These are phyloP conservation scores for Octopus sinensis DNA, from an alignment of 1,140 invertebrate species.

Conservation along the genomic window DNA sequence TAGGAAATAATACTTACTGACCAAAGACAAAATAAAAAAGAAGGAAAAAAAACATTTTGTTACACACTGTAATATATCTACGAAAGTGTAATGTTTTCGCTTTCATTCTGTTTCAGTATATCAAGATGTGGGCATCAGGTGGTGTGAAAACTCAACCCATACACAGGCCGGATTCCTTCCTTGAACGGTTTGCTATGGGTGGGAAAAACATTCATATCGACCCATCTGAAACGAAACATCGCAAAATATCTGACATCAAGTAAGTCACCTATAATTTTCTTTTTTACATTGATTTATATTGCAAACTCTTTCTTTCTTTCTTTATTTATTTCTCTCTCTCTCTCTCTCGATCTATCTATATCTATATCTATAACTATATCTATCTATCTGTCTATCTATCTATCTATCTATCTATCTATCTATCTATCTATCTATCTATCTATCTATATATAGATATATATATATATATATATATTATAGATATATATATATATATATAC, in stretches of 20 bases:
- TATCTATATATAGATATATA: neutral
- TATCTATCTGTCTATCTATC: neutral
- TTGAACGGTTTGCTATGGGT: conserved; percentile 61
- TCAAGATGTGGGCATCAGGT: conserved; percentile 58
- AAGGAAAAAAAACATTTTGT: no score
- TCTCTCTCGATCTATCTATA: neutral
- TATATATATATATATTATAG: neutral
- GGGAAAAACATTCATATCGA: conserved; percentile 48
- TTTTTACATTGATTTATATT: neutral
- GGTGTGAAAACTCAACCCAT: conserved; percentile 44
- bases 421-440: neutral
- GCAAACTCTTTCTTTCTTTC: neutral
- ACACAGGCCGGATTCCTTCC: conserved; percentile 60
- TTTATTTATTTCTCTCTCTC: neutral
- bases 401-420: neutral
- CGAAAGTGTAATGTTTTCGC: neutral
- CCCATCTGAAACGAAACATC: conserved; percentile 35
- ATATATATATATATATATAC: neutral
- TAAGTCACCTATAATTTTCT: conserved; percentile 19
- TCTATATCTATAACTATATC: neutral
- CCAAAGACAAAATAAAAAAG: no score
- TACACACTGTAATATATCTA: neutral
- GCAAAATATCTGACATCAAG: conserved; percentile 52
- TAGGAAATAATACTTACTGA: no score
- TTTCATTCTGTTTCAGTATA: conserved; percentile 44